Base-by-base conservation (phyloP, 2,888 invertebrate genomes). In the Doris montereyensis region DNA sequence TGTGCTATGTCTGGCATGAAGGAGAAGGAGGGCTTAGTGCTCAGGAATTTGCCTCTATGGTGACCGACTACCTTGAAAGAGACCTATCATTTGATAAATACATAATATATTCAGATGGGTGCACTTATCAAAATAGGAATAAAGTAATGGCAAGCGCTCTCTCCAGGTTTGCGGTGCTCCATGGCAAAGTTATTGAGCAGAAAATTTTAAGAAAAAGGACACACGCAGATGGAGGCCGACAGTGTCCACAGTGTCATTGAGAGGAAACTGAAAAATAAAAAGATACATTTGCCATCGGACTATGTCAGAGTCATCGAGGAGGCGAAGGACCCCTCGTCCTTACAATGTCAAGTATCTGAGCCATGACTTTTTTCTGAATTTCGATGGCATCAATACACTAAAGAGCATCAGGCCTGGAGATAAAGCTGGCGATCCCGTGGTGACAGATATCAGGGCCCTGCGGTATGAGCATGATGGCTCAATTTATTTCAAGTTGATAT, bases 81-180 rank as follows among this genome's bases (percentile, higher is more conserved):
- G n/a, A 57, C 0, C 8, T n/a, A 52, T 1, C 34, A 1, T 10
- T 30, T 34, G 35, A 78, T 26, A 73, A 80, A 30, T 32, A 79
- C n/a, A 68, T 81, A 24, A 71, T 83, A 10, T 83, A 67, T 73
- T 70, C 76, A 24, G 79, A 81, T 62, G 80, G 83, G n/a, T n/a
- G n/a, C n/a, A n/a, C n/a, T n/a, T n/a, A n/a, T n/a, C n/a, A n/a
- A n/a, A n/a, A n/a, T n/a, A 81, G 67, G 65, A 82, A 79, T 73
- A 34, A 34, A 8, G 77, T 76, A 1, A 67, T 81, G 13, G 57
- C 82, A 52, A 82, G 79, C 65, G 62, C 75, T 17, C 26, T 79
- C 10, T 57, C 70, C n/a, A 57, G 32, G 21, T 70, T 75, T 13
- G 60, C 77, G 10, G 34, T 70, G 2, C 13, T 68, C 72, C 32